Percentiles rank a stretch among this genome's conserved stretches.
Conservation (phyloP, 92 coral and sea anemone species). For the Scolanthus callimorphus region DNA sequence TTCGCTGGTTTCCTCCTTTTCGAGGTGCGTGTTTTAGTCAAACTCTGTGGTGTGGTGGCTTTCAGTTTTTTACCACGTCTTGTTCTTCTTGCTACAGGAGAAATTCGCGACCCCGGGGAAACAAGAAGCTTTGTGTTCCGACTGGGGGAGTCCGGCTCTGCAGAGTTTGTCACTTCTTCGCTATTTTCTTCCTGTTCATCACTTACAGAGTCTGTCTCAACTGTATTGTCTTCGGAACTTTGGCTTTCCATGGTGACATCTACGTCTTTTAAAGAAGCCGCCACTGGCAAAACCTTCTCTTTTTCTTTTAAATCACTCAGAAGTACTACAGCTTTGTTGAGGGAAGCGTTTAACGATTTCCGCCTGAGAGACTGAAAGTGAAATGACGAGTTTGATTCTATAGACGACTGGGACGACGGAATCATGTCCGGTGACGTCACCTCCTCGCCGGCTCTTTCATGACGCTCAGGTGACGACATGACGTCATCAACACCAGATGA, state of each 20-base stretch:
- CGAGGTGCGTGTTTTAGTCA: background rate
- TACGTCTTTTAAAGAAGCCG: background rate
- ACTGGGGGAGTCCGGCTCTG: background rate
- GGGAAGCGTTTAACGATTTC: constrained; percentile 6
- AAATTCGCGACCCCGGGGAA: constrained; percentile 3
- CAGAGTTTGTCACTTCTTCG: background rate
- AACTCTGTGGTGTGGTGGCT: constrained; percentile 4
- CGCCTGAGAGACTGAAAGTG: constrained; percentile 54
- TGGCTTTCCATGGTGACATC: background rate
- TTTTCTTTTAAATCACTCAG: constrained; percentile 9
- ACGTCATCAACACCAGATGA: constrained; percentile 1
- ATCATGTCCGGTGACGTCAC: constrained; percentile 84
- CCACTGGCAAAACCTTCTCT: background rate
- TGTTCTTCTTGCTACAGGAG: constrained; percentile 85
- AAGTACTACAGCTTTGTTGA: constrained; percentile 8
- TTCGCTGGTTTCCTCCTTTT: background rate
- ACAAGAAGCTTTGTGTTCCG: background rate
- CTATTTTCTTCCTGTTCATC: background rate
- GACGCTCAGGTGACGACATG: background rate
- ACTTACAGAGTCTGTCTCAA: background rate
- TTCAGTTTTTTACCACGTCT: constrained; percentile 43
- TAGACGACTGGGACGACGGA: constrained; percentile 78
- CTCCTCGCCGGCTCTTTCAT: constrained; percentile 13
- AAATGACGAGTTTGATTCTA: constrained; percentile 54
- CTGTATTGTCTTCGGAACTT: background rate